Conservation (phyloP, 2,113 vertebrate genomes). For the Sander vitreus region DNA sequence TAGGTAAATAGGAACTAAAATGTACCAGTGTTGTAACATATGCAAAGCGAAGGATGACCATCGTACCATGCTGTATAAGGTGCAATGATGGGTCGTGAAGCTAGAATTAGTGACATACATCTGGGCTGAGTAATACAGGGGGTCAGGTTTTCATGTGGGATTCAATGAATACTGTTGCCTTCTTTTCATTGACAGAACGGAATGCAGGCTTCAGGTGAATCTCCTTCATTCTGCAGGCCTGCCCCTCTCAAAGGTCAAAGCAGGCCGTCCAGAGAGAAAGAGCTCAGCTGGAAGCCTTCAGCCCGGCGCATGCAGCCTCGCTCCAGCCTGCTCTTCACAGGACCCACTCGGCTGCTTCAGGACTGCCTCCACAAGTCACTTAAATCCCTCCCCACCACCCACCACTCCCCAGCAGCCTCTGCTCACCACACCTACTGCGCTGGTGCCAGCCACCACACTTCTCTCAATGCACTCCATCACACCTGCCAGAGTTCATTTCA, state of each 20-base stretch:
- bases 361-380: constrained; percentile 77
- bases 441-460: constrained; percentile 51
- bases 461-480: constrained; percentile 63
- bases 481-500: constrained; percentile 62
- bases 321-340: constrained; percentile 83
- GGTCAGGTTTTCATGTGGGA: not conserved
- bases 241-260: constrained; percentile 65
- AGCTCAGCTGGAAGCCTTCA: constrained; percentile 79
- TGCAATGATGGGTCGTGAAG: too few relatives aligned
- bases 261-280: constrained; percentile 55
- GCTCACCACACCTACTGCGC: constrained; percentile 29
- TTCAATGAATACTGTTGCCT: not conserved
- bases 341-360: constrained; percentile 78
- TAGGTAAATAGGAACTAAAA: too few relatives aligned
- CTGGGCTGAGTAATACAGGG: too few relatives aligned
- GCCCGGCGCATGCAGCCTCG: constrained; percentile 83
- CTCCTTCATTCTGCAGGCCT: constrained; percentile 82
- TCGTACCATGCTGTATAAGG: too few relatives aligned
- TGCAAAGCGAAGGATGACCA: too few relatives aligned
- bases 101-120: too few relatives aligned
- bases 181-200: constrained; percentile 84
- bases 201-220: constrained; percentile 78
- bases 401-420: constrained; percentile 61
- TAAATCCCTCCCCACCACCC: constrained; percentile 68
- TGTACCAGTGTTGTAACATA: too few relatives aligned